Evolutionary conservation across 53 echinoderm and acorn worm species (phyloP), one percentile per base, ranked within the genome.

Genomic region (Arbacia lixula): DNA sequence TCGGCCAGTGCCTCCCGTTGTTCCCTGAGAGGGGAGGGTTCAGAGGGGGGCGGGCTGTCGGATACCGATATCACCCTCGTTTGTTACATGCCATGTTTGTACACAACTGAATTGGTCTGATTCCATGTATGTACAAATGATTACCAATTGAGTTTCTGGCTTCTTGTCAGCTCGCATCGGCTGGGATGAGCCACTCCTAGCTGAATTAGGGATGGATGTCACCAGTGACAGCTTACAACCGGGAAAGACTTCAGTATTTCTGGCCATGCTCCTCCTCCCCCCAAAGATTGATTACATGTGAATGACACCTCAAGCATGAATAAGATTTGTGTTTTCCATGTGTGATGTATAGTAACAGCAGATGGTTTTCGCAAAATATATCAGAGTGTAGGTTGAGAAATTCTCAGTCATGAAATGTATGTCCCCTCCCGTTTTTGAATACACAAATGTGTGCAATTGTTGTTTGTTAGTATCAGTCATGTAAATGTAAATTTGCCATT

Each of bases 41-140:
- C 40, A 69, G 69, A 69, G 29, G 36, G 5, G 46, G 54, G 8
- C 8, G 53, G 53, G 32, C 74, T 74, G 74, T 74, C 74, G 35
- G 74, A 74, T 74, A 74, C 29, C 20, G 53, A 53, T 74, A 28
- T 33, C 74, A 53, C 34, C 51, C 50, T 53, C 74, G 35, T 74
- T 52, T 74, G 74, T 74, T 51, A 52, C 33, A 29, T 74, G 74
- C 69, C 69, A 69, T 74, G 74, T 69, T 74, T 52, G 74, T 53
- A 74, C 74, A 74, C 36, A 74, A 46, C 52, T 53, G 53, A 74
- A 74, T 74, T 20, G 35, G 26, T 74, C 20, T 29, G 52, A 74
- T 30, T 74, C 74, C 74, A 52, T 74, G 74, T 74, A 74, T 74
- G 74, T 74, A 74, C 74, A 74, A 74, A 74, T 74, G 74, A 74